Percentiles rank a stretch among this genome's conserved stretches.
Evolutionary conservation across 2,113 vertebrate species (phyloP).

Genomic region (Eleginops maclovinus): DNA sequence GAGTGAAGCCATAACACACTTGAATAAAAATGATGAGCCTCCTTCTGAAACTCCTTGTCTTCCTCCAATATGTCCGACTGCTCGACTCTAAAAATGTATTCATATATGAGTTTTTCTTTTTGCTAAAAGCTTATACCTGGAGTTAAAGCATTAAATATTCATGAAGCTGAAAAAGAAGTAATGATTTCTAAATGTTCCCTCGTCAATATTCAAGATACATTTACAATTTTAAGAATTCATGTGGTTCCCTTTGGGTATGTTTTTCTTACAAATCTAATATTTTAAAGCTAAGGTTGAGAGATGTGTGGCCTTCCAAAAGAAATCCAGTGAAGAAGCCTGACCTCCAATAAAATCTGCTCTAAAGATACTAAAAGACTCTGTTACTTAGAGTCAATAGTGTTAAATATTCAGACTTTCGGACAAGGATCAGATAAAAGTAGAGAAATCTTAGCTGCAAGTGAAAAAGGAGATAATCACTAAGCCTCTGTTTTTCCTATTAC

Average conservation of each 20-base stretch:
- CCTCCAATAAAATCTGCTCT: background rate
- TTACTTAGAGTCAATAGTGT: background rate
- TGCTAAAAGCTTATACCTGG: background rate
- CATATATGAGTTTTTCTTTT: background rate
- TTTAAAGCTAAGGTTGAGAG: slow-evolving; percentile 10
- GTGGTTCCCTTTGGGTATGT: background rate
- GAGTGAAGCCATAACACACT: slow-evolving; percentile 79
- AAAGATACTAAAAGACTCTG: slow-evolving; percentile 10
- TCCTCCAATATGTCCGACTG: slow-evolving; percentile 19
- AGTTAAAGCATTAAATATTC: slow-evolving; percentile 5
- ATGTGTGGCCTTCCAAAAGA: slow-evolving; percentile 3
- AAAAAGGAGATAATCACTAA: background rate
- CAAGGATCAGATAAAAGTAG: slow-evolving; percentile 2
- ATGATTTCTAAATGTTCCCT: background rate
- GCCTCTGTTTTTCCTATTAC: background rate
- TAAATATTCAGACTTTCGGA: slow-evolving; percentile 22
- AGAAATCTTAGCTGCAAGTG: background rate
- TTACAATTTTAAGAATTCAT: background rate
- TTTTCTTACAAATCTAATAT: slow-evolving; percentile 11
- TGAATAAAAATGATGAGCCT: slow-evolving; percentile 83
- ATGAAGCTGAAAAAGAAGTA: slow-evolving; percentile 8
- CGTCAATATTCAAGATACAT: no score
- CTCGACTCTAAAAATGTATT: background rate
- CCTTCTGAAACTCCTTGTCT: slow-evolving; percentile 69
- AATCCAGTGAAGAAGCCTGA: background rate